Evolutionary conservation across 2,797 vertebrate species (phyloP).

Genomic region (Erethizon dorsatum): DNA sequence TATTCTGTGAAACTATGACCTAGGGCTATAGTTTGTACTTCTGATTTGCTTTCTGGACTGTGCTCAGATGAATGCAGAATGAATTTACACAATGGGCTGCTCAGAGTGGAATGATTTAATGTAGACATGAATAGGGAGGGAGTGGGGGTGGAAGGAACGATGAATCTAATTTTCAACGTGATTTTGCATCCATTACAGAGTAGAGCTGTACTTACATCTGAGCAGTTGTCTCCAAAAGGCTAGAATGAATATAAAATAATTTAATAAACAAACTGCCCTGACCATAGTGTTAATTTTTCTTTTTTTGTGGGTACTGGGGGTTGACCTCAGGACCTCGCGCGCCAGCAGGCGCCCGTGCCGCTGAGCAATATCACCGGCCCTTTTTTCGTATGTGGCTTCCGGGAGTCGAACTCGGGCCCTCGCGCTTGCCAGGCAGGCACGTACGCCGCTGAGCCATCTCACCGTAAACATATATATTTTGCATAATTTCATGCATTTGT

Average conservation of each 20-base stretch:
- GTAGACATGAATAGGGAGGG: neutral
- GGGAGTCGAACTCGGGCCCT: too few relatives aligned
- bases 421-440: too few relatives aligned
- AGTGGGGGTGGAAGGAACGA: neutral
- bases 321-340: too few relatives aligned
- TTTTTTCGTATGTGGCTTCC: too few relatives aligned
- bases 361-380: too few relatives aligned
- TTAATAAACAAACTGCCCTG: neutral
- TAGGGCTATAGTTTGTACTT: neutral
- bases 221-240: slow-evolving; percentile 11
- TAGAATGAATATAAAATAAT: neutral
- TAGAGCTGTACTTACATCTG: neutral
- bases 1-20: neutral
- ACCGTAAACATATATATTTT: too few relatives aligned
- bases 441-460: too few relatives aligned
- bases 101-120: slow-evolving; percentile 30
- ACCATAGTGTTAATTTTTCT: neutral
- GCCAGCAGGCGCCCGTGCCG: too few relatives aligned
- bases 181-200: neutral
- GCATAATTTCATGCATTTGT: neutral
- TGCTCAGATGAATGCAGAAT: slow-evolving; percentile 26
- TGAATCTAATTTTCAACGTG: slow-evolving; percentile 7
- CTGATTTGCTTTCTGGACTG: neutral
- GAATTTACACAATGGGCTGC: neutral
- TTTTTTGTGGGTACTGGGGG: too few relatives aligned